phyloP scores from a whole-genome alignment of 2,888 invertebrate genomes.

The Branchellion lobata region DNA sequence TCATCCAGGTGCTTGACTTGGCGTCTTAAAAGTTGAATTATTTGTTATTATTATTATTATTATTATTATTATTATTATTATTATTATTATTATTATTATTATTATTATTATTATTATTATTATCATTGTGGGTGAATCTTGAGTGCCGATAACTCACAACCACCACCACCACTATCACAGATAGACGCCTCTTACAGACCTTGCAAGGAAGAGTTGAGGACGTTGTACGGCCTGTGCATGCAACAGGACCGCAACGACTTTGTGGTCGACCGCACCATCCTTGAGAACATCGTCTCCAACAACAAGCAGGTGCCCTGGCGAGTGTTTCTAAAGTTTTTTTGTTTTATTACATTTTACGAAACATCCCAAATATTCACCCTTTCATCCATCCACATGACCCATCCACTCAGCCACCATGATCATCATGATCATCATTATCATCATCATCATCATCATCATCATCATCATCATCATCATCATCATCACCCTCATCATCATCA shows the following conservation, averaged over 20 bases:
- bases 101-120: neutral
- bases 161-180: conserved; percentile 62
- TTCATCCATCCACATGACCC: too few species aligned
- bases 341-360: neutral
- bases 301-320: conserved; percentile 70
- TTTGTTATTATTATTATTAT: neutral
- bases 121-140: neutral
- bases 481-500: too few species aligned
- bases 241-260: conserved; percentile 88
- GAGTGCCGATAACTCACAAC: neutral
- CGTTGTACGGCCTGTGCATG: conserved; percentile 79
- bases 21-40: neutral
- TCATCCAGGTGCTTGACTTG: conserved; percentile 69
- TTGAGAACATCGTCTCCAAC: conserved; percentile 77
- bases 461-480: too few species aligned
- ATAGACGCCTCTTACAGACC: conserved; percentile 87
- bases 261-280: conserved; percentile 74
- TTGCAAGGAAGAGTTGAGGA: conserved; percentile 75
- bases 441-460: too few species aligned
- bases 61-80: too few species aligned
- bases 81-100: too few species aligned
- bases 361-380: too few species aligned
- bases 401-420: too few species aligned
- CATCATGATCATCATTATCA: too few species aligned
- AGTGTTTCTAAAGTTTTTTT: neutral